These are phyloP conservation scores for Fragum fragum DNA, from an alignment of 2,888 invertebrate species.

Conservation along the genomic window DNA sequence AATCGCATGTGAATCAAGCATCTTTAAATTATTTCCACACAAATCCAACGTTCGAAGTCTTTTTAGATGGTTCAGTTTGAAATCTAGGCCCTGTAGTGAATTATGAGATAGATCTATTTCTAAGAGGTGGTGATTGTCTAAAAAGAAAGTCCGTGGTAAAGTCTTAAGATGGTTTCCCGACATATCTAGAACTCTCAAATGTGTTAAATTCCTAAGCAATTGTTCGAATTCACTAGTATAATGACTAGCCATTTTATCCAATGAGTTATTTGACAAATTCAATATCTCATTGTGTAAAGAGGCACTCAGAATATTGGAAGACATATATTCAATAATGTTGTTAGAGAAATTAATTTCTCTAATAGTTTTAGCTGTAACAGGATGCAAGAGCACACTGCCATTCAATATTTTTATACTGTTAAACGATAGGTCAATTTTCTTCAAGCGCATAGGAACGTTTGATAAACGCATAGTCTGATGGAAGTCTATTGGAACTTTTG, in stretches of 20 bases:
- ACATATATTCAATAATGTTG: constrained; percentile 27
- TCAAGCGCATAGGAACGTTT: neutral
- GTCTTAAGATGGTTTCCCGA: constrained; percentile 17
- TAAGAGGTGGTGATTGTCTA: constrained; percentile 5
- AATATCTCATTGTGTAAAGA: constrained; percentile 16
- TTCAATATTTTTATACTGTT: constrained; percentile 26
- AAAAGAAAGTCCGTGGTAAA: constrained; percentile 20
- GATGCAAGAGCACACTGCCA: neutral
- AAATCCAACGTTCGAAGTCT: constrained; percentile 25
- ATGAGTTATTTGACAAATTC: constrained; percentile 21
- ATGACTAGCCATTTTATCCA: constrained; percentile 7
- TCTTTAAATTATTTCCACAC: constrained; percentile 7
- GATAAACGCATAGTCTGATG: neutral
- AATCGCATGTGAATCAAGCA: neutral
- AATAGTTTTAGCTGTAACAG: neutral
- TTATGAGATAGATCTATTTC: constrained; percentile 24
- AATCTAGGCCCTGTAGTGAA: neutral
- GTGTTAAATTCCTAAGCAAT: neutral
- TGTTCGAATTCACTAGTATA: constrained; percentile 6
- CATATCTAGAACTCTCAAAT: constrained; percentile 3
- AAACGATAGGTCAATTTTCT: constrained; percentile 12
- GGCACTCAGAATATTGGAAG: constrained; percentile 2
- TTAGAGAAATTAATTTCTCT: constrained; percentile 25
- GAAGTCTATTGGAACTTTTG: neutral
- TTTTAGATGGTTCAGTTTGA: constrained; percentile 24